phyloP scores from a whole-genome alignment of 64 coral and sea anemone species.

The Dendrophyllia cribrosa region DNA sequence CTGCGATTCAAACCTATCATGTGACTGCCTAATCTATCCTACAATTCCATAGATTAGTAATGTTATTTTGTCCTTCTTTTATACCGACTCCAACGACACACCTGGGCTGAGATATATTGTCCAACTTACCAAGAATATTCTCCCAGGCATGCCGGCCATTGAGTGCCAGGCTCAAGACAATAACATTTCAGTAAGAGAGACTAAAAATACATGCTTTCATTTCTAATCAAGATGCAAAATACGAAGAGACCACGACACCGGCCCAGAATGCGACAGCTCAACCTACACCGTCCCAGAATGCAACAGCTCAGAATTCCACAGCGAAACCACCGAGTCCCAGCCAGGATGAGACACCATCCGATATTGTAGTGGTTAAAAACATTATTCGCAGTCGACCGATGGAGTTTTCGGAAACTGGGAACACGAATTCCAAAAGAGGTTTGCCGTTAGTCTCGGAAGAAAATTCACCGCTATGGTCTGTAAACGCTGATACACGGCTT shows the following conservation, averaged over 20 bases:
- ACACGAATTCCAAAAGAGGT: slow-evolving; percentile 17
- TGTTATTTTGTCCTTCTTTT: too few relatives aligned
- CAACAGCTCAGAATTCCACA: not conserved
- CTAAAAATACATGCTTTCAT: not conserved
- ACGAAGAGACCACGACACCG: not conserved
- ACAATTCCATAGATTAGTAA: too few relatives aligned
- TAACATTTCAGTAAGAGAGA: not conserved
- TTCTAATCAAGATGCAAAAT: slow-evolving; percentile 3
- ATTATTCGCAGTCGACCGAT: not conserved
- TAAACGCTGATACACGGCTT: not conserved
- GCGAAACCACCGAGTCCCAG: not conserved
- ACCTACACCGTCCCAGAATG: not conserved
- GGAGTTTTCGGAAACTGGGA: not conserved
- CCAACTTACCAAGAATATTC: too few relatives aligned
- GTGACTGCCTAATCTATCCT: too few relatives aligned
- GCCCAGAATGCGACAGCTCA: not conserved
- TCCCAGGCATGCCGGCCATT: too few relatives aligned
- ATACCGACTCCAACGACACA: too few relatives aligned
- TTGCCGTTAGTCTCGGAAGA: not conserved
- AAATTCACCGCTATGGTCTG: slow-evolving; percentile 12
- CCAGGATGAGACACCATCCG: not conserved
- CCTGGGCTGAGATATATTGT: too few relatives aligned
- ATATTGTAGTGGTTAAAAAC: not conserved
- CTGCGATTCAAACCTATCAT: too few relatives aligned
- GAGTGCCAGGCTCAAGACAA: not conserved